These are phyloP conservation scores for Callopanchax toddi DNA, from an alignment of 2,113 vertebrate genomes.

Conservation along the genomic window DNA sequence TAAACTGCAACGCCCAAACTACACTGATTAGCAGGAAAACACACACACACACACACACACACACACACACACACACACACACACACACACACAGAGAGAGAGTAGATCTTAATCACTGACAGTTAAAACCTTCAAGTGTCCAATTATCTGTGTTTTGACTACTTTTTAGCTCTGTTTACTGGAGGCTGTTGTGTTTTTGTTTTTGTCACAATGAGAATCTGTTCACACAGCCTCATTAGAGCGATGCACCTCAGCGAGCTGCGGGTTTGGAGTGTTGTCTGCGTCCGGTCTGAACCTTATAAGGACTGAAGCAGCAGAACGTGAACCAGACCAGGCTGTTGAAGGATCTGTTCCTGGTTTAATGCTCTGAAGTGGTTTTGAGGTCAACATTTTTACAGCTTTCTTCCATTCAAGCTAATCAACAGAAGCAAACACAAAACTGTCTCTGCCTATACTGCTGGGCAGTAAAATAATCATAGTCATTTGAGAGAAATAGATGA, in stretches of 20 bases:
- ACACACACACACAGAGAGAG: too few relatives aligned
- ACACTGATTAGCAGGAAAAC: constrained; percentile 40
- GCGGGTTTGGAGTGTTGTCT: background rate
- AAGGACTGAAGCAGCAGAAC: too few relatives aligned
- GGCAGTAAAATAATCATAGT: too few relatives aligned
- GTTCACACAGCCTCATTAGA: constrained; percentile 4
- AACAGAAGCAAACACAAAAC: too few relatives aligned
- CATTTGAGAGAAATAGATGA: too few relatives aligned
- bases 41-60: constrained; percentile 1
- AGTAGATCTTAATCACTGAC: constrained; percentile 1
- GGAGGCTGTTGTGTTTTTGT: background rate
- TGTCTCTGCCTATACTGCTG: too few relatives aligned
- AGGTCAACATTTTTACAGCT: too few relatives aligned
- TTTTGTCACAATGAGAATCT: background rate
- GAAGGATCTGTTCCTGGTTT: too few relatives aligned
- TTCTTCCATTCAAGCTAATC: too few relatives aligned
- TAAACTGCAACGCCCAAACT: constrained; percentile 47
- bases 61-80: background rate
- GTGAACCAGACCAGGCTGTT: too few relatives aligned
- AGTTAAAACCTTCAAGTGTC: background rate
- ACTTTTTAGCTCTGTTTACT: background rate
- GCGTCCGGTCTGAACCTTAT: too few relatives aligned
- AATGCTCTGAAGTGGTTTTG: too few relatives aligned
- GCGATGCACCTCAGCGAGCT: background rate
- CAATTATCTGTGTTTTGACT: constrained; percentile 34